phyloP scores from a whole-genome alignment of 2,113 vertebrate genomes.

The Chroicocephalus ridibundus region DNA sequence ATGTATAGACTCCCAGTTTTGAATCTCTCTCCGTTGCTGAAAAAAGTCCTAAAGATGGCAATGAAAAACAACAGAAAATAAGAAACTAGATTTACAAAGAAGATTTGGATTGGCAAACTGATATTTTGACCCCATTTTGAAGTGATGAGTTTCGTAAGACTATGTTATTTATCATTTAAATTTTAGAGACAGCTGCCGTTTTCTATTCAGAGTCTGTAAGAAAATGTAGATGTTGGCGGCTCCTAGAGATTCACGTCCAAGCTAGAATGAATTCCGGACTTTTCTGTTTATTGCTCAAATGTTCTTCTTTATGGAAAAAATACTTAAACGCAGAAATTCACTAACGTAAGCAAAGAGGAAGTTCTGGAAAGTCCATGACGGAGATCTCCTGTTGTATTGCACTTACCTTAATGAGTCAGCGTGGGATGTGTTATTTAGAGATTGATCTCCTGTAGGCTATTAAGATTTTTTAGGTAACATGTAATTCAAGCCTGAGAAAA shows the following conservation, averaged over 20 bases:
- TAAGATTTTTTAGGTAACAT: not conserved
- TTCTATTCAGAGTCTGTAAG: not conserved
- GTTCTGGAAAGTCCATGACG: conserved; percentile 10
- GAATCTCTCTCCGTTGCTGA: not conserved
- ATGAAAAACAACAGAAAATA: not conserved
- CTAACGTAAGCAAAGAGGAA: conserved; percentile 5
- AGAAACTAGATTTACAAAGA: not conserved
- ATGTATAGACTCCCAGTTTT: not conserved
- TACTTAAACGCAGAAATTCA: not conserved
- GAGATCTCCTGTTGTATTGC: not conserved
- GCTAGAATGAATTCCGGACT: not conserved
- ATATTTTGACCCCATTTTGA: not conserved
- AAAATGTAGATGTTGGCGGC: not conserved
- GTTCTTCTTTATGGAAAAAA: conserved; percentile 16
- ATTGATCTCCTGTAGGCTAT: not conserved
- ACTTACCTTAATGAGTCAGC: conserved; percentile 10
- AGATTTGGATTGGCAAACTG: not conserved
- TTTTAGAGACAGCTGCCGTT: not conserved
- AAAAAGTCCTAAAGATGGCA: not conserved
- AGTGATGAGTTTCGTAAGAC: not conserved
- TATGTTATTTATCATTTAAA: not conserved
- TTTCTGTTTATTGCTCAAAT: conserved; percentile 11
- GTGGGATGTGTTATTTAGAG: not conserved
- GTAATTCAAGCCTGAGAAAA: not conserved
- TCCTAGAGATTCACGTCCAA: not conserved